Conservation (phyloP, 2,888 invertebrate genomes). For the Hypselothyrea guttata region DNA sequence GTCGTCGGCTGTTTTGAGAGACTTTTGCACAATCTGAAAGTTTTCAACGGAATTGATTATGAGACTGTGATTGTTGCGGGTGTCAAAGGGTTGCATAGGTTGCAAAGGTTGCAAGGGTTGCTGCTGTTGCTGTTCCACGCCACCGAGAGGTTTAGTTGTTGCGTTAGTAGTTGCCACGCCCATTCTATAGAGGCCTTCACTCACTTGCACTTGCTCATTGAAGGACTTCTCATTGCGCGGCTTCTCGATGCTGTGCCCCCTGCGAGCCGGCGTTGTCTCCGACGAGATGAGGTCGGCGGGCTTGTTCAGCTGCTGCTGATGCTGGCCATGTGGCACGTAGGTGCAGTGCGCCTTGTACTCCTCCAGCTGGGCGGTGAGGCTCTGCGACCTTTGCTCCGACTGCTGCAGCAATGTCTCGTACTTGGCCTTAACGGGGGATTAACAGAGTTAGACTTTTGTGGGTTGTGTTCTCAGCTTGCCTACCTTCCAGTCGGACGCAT, state of each 20-base stretch:
- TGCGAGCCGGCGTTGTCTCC: slow-evolving; percentile 48
- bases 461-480: background rate
- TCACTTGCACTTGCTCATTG: slow-evolving; percentile 81
- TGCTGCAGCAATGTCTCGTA: slow-evolving; percentile 68
- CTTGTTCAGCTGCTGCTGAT: slow-evolving; percentile 55
- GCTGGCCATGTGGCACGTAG: slow-evolving; percentile 50
- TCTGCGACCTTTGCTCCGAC: slow-evolving; percentile 57
- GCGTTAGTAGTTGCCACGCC: slow-evolving; percentile 72
- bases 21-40: slow-evolving; percentile 82
- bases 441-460: too few species aligned
- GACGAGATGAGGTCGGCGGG: slow-evolving; percentile 41
- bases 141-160: slow-evolving; percentile 36
- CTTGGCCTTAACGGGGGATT: slow-evolving; percentile 77
- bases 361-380: slow-evolving; percentile 53
- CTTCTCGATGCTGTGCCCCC: slow-evolving; percentile 65
- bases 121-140: slow-evolving; percentile 37
- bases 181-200: slow-evolving; percentile 82
- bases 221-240: slow-evolving; percentile 79
- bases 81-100: slow-evolving; percentile 42
- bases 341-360: slow-evolving; percentile 62
- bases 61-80: slow-evolving; percentile 71
- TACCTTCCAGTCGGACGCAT: slow-evolving; percentile 82
- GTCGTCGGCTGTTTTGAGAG: slow-evolving; percentile 58
- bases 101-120: slow-evolving; percentile 36
- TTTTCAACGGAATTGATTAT: slow-evolving; percentile 83